These are phyloP conservation scores for Jaculus jaculus DNA, from an alignment of 2,113 vertebrate genomes.

Conservation along the genomic window DNA sequence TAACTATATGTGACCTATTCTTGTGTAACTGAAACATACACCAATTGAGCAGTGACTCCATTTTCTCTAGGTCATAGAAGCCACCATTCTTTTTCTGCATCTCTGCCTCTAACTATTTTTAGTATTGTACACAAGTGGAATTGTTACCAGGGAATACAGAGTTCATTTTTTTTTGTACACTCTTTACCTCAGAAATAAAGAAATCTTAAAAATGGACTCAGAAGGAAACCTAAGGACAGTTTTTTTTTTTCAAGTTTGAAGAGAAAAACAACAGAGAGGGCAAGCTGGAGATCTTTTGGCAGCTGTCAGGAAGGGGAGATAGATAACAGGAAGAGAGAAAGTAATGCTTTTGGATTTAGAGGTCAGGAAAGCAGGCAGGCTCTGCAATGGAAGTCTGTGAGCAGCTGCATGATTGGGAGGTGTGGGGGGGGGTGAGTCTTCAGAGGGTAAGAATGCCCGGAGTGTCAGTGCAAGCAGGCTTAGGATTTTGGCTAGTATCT, in stretches of 20 bases:
- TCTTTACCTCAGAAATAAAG: background rate
- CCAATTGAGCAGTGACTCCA: background rate
- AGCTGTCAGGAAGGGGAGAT: background rate
- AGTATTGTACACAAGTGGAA: background rate
- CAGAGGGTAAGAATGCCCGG: background rate
- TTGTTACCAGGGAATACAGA: background rate
- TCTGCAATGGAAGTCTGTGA: background rate
- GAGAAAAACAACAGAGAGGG: background rate
- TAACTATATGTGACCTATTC: background rate
- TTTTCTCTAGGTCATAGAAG: background rate
- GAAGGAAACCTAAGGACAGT: background rate
- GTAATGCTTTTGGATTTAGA: background rate
- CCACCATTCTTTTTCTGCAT: background rate
- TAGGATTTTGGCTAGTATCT: background rate
- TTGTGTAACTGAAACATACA: background rate
- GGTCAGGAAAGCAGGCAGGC: background rate
- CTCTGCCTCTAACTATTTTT: background rate
- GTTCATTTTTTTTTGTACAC: background rate
- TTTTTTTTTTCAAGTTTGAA: background rate
- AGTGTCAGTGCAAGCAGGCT: background rate
- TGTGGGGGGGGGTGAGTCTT: background rate
- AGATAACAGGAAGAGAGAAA: background rate
- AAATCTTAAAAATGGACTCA: background rate
- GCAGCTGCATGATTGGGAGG: background rate
- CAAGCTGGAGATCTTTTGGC: background rate